These are phyloP conservation scores for Acrocephalus kingi DNA, from an alignment of 2,113 vertebrate genomes.

Conservation along the genomic window DNA sequence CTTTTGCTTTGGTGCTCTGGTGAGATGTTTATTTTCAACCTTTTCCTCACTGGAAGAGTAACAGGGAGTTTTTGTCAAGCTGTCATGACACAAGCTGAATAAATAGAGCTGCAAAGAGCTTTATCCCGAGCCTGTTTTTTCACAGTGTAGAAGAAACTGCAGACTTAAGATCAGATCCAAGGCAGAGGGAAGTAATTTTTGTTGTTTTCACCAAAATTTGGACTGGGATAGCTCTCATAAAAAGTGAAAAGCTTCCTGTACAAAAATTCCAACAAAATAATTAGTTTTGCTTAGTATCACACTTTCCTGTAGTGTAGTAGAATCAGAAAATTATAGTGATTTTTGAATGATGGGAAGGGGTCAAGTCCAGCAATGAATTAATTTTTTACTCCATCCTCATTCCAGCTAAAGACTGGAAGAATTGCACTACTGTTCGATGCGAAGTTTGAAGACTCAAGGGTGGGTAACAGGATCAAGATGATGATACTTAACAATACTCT, in stretches of 20 bases:
- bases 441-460: background rate
- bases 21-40: slow-evolving; percentile 18
- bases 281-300: background rate
- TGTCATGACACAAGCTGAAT: slow-evolving; percentile 43
- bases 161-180: background rate
- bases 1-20: background rate
- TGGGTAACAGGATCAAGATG: background rate
- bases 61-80: background rate
- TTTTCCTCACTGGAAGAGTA: background rate
- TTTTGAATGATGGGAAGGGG: background rate
- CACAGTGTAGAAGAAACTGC: background rate
- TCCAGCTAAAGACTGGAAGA: background rate
- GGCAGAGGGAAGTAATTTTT: background rate
- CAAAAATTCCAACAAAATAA: background rate
- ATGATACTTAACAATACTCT: background rate
- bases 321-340: background rate
- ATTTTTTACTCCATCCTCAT: background rate
- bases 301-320: background rate
- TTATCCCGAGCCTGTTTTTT: background rate
- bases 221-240: background rate
- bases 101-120: slow-evolving; percentile 4
- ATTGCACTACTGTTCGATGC: background rate
- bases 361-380: background rate
- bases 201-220: background rate
- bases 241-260: background rate